phyloP scores from a whole-genome alignment of 2,113 vertebrate genomes.

The Cercopithecus mona region DNA sequence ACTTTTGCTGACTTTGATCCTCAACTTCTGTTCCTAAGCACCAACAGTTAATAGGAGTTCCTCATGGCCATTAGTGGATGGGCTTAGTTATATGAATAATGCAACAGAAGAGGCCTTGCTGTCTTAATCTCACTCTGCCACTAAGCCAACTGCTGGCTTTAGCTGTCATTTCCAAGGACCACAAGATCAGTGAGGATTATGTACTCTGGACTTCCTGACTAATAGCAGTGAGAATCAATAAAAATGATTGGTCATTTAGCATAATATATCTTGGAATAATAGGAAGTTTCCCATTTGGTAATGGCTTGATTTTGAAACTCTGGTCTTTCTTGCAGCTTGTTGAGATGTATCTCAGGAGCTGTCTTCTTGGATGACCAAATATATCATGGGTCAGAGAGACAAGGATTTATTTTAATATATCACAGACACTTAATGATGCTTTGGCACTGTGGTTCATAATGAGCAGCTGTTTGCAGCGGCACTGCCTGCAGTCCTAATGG shows the following conservation, averaged over 20 bases:
- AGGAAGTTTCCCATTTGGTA: conserved; percentile 60
- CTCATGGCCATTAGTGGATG: conserved; percentile 53
- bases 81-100: conserved; percentile 77
- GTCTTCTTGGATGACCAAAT: conserved; percentile 48
- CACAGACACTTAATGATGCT: conserved; percentile 1
- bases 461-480: conserved; percentile 15
- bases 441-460: background rate
- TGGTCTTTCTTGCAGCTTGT: conserved; percentile 37
- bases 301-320: conserved; percentile 58
- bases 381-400: conserved; percentile 38
- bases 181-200: conserved; percentile 80
- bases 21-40: conserved; percentile 21
- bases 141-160: conserved; percentile 75
- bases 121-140: conserved; percentile 55
- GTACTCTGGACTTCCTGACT: conserved; percentile 71
- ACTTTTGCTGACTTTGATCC: conserved; percentile 42
- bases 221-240: conserved; percentile 77
- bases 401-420: conserved; percentile 43
- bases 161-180: conserved; percentile 77
- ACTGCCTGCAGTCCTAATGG: background rate
- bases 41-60: conserved; percentile 65
- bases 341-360: conserved; percentile 40
- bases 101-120: conserved; percentile 65
- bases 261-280: conserved; percentile 71
- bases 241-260: conserved; percentile 69